Conservation (phyloP, 1,140 invertebrate species). For the Philotrypesis tridentata region DNA sequence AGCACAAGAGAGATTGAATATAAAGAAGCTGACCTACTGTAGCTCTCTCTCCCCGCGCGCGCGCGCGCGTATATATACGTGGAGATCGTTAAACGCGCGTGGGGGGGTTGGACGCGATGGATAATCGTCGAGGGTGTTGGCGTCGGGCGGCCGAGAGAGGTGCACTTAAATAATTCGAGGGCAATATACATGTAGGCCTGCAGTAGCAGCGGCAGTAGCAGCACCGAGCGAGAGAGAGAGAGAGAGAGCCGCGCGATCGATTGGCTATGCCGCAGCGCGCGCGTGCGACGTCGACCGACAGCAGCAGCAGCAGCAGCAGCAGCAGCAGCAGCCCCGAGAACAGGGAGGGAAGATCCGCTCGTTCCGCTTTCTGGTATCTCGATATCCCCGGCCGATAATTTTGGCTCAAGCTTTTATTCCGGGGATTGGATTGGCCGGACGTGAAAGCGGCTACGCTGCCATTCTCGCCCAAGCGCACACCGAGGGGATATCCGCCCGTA, state of each 20-base stretch:
- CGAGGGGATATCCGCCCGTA: slow-evolving; percentile 38
- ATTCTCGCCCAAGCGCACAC: slow-evolving; percentile 49
- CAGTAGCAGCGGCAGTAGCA: neutral
- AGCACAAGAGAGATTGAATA: no score
- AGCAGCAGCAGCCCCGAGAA: neutral
- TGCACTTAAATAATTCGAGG: slow-evolving; percentile 36
- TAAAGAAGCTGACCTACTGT: no score
- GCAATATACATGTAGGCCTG: neutral
- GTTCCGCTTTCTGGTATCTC: slow-evolving; percentile 32
- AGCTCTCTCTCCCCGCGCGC: no score
- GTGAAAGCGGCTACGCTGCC: slow-evolving; percentile 25
- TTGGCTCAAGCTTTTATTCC: slow-evolving; percentile 52
- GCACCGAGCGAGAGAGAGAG: neutral
- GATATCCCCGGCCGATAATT: slow-evolving; percentile 46
- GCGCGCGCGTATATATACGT: neutral
- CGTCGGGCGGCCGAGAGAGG: neutral
- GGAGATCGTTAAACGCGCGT: neutral
- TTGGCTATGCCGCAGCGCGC: neutral
- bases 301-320: neutral
- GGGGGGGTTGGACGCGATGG: neutral
- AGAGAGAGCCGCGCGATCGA: slow-evolving; percentile 7
- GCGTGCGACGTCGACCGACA: neutral
- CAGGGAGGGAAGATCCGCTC: neutral
- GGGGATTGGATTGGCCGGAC: slow-evolving; percentile 49
- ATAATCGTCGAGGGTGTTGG: no score